Base-by-base conservation (phyloP, 2,797 vertebrate species). In the Spinus pinus region DNA sequence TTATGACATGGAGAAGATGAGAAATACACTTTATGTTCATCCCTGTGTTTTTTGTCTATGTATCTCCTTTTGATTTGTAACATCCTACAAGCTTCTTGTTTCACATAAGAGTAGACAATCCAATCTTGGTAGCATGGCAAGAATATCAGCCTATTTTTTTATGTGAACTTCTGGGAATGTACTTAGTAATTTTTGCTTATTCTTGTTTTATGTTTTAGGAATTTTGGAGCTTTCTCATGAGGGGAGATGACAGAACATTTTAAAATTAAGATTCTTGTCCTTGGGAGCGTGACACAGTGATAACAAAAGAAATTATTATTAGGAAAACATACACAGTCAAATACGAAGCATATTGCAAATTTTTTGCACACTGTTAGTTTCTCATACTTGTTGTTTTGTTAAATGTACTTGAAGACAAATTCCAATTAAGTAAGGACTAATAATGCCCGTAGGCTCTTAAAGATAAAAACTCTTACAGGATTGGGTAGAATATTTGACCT, bases 351-450 rank as follows among this genome's bases (percentile, higher is more conserved):
- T 78, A 67, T 39, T 67, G 85, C 18, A 66, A 11, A 86, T 67
- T 65, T 85, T 39, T 74, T 79, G 31, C 33, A 65, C 56, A 56
- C 46, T 54, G 25, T 53, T 89, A 39, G n/a, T 62, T 92, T 79
- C 27, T 77, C 30, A 44, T 54, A 83, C 77, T n/a, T 78, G 37
- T 20, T 33, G 47, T 64, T 94, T 74, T 54, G 42, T 86, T 91
- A 81, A 81, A 72, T 7, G 12, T 23, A 64, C 49, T 78, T 31
- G 42, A 87, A 81, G 71, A 44, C 30, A 96, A 93, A 94, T 94
- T 95, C 90, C 85, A 86, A 65, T 72, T 90, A 91, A 71, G 35
- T 71, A 94, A 83, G 25, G 18, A 86, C 57, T 78, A n/a, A 49
- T 64, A 81, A 88, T 81, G 50, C 71, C 75, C 4, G 3, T 15